These are phyloP conservation scores for Xerus rutilus DNA, from an alignment of 2,797 vertebrate genomes.

Conservation along the genomic window DNA sequence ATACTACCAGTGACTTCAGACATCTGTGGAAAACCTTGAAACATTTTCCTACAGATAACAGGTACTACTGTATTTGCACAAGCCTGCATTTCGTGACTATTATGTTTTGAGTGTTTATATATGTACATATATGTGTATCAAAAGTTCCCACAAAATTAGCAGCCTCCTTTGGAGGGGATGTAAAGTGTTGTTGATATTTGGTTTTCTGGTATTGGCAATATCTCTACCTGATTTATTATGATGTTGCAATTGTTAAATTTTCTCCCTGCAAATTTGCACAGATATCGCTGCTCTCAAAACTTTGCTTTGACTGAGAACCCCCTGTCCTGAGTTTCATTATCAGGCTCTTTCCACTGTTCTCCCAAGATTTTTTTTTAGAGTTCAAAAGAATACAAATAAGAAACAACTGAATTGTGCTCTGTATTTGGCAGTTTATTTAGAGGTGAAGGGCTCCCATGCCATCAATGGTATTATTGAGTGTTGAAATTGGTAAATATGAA, in stretches of 20 bases:
- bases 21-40: neutral
- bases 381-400: neutral
- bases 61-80: neutral
- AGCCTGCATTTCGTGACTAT: neutral
- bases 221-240: neutral
- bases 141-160: neutral
- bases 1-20: neutral
- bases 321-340: neutral
- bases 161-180: neutral
- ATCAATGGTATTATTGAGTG: neutral
- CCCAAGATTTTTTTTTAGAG: neutral
- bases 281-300: neutral
- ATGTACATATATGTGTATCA: neutral
- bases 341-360: neutral
- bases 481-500: conserved; percentile 6
- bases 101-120: neutral
- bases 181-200: neutral
- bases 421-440: neutral
- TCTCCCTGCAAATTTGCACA: neutral
- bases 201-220: neutral
- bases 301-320: neutral
- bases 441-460: neutral
- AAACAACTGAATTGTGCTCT: neutral
- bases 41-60: neutral
- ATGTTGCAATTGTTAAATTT: conserved; percentile 38